Evolutionary conservation across 2,888 invertebrate species (phyloP), one percentile per base, ranked within the genome.

Genomic region (Protonemura montana): DNA sequence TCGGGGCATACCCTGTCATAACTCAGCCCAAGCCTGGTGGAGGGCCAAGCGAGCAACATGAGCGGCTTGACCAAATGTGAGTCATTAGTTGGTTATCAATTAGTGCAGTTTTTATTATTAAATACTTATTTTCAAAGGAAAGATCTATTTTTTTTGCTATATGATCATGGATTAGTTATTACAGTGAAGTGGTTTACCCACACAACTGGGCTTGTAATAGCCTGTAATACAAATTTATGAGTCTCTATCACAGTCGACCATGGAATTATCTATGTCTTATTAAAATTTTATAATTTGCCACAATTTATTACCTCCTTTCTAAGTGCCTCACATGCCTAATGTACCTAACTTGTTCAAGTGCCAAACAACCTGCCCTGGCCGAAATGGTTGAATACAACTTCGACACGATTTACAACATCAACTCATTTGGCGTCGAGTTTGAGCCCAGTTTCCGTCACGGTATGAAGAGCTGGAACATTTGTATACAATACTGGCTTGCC

Each of bases 401-500:
- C 90, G 95, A 95, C 83, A 95, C 98, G 0, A 94, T 98, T 76
- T 95, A 95, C 87, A 98, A 98, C 89, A 95, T 98, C 90, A 95
- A 97, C 88, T 95, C 96, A 0, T 95, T 94, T 91, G 95, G 94
- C 59, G 95, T 97, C 85, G 99, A 99, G 90, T 94, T 95, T 86
- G 95, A 95, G 87, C 94, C 95, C 59, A 97, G 97, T 0, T 95
- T 98, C 88, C 93, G 98, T 3, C 96, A 96, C 88, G 97, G 96
- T 2, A 97, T 99, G 95, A 96, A 97, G 89, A 95, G 96, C 85
- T 99, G 99, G 99, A 99, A 99, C 91, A 97, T 96, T 90, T 97
- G 97, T 76, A 96, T 99, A 0, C 99, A 99, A 91, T 98, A 97
- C 91, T 99, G 99, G 99, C 94, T 99, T 89, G 98, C 98, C 0